These are phyloP conservation scores for Melospiza georgiana DNA, from an alignment of 2,113 vertebrate genomes.

Conservation along the genomic window DNA sequence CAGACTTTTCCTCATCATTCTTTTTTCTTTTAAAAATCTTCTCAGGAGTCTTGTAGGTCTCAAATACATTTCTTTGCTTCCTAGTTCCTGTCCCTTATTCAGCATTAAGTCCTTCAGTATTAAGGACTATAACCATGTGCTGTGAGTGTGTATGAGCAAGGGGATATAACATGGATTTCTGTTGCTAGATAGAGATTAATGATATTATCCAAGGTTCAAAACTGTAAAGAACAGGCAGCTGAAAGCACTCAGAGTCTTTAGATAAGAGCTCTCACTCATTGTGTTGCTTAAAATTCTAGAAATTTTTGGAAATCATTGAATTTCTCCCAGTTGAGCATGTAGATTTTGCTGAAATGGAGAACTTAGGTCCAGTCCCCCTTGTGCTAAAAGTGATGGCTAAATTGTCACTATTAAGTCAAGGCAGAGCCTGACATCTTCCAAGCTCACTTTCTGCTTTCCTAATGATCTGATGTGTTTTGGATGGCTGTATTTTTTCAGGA, in stretches of 20 bases:
- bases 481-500: not conserved
- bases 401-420: not conserved
- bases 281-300: not conserved
- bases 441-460: not conserved
- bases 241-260: not conserved
- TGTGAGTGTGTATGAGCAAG: not conserved
- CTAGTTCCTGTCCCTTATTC: not conserved
- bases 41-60: not conserved
- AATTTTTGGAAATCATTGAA: not conserved
- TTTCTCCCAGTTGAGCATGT: not conserved
- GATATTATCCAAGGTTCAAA: not conserved
- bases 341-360: not conserved
- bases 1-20: not conserved
- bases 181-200: not conserved
- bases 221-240: not conserved
- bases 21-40: not conserved
- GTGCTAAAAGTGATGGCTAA: not conserved
- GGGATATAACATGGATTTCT: not conserved
- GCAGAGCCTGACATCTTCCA: not conserved
- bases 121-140: not conserved
- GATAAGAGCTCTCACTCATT: not conserved
- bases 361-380: not conserved
- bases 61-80: not conserved
- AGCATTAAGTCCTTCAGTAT: not conserved
- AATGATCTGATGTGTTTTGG: not conserved